Conservation (phyloP, 2,888 invertebrate species). For the Eristalis tenax region DNA sequence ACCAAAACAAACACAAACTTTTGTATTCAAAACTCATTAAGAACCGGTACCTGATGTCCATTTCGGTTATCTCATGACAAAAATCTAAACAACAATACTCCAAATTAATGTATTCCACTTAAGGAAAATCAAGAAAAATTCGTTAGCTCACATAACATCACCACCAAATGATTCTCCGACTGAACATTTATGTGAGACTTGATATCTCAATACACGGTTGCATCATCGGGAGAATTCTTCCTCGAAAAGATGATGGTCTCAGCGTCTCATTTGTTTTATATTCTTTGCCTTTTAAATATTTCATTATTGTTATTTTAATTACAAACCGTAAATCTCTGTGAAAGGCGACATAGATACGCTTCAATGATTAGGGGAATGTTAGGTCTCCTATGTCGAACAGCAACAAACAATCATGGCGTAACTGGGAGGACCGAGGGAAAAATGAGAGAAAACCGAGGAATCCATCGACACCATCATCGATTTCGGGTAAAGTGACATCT, state of each 20-base stretch:
- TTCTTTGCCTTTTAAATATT: slow-evolving; percentile 11
- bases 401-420: background rate
- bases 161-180: slow-evolving; percentile 17
- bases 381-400: slow-evolving; percentile 8
- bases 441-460: background rate
- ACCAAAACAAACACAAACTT: background rate
- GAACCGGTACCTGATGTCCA: slow-evolving; percentile 11
- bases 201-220: slow-evolving; percentile 46
- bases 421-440: slow-evolving; percentile 1
- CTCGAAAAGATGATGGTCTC: background rate
- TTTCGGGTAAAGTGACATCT: slow-evolving; percentile 37
- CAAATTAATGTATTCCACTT: slow-evolving; percentile 29
- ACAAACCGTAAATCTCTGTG: slow-evolving; percentile 47
- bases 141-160: background rate
- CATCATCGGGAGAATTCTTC: background rate
- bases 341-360: slow-evolving; percentile 38
- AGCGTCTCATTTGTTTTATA: slow-evolving; percentile 11
- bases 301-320: slow-evolving; percentile 40
- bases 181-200: slow-evolving; percentile 46
- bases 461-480: slow-evolving; percentile 29
- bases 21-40: slow-evolving; percentile 11
- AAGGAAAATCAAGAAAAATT: slow-evolving; percentile 25
- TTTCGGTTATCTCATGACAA: background rate
- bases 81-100: background rate
- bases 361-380: slow-evolving; percentile 34